phyloP scores from a whole-genome alignment of 2,888 invertebrate species.

The Tenthredo livida region DNA sequence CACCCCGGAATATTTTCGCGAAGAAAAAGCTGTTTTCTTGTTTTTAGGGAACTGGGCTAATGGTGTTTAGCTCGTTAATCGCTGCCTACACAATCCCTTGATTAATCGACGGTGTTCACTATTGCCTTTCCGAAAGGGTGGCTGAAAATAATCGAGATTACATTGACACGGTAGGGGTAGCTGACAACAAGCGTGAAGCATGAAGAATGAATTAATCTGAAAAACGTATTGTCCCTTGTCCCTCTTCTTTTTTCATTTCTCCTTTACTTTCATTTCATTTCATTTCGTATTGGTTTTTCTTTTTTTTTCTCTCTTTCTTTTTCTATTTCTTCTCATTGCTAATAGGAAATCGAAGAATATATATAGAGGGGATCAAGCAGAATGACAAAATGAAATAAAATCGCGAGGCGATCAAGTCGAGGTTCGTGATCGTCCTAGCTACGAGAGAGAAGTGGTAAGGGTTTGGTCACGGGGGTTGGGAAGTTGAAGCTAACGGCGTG shows the following conservation, averaged over 20 bases:
- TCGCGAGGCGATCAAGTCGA: neutral
- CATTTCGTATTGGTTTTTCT: neutral
- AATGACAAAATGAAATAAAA: constrained; percentile 33
- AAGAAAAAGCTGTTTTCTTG: neutral
- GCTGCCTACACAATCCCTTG: neutral
- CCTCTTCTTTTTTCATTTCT: neutral
- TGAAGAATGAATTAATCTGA: neutral
- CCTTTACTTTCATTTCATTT: neutral
- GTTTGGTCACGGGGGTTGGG: constrained; percentile 29
- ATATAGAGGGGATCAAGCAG: neutral
- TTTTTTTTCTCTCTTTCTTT: neutral
- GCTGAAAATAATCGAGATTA: neutral
- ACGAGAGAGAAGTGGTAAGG: constrained; percentile 52
- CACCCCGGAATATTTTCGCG: neutral
- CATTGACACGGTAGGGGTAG: neutral
- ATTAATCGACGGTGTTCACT: constrained; percentile 3
- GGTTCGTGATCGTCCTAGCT: neutral
- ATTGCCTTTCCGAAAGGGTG: neutral
- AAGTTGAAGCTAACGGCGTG: constrained; percentile 57
- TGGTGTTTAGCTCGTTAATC: neutral
- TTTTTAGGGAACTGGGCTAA: neutral
- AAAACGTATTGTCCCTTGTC: neutral
- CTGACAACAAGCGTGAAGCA: neutral
- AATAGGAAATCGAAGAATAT: neutral
- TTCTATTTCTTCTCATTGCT: neutral